Percentiles rank a stretch among this genome's conserved stretches.
Conservation (phyloP, 2,113 vertebrate genomes). For the Daboia siamensis region DNA sequence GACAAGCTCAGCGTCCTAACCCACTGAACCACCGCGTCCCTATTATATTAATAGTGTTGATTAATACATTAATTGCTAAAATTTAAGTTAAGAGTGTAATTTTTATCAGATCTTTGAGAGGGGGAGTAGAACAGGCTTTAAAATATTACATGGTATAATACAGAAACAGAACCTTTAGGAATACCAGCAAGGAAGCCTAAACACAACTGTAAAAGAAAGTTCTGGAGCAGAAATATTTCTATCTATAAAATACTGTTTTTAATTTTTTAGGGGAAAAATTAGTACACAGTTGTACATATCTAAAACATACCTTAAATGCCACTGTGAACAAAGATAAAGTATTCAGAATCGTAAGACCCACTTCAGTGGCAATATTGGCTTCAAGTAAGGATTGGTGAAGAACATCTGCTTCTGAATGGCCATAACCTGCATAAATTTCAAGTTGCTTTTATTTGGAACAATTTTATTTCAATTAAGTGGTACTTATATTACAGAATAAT, state of each 20-base stretch:
- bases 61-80: background rate
- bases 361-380: slow-evolving; percentile 95
- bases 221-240: background rate
- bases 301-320: slow-evolving; percentile 88
- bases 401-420: slow-evolving; percentile 93
- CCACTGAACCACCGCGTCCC: too few species aligned
- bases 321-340: slow-evolving; percentile 92
- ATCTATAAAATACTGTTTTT: background rate
- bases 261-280: background rate
- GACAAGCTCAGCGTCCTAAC: too few species aligned
- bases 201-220: background rate
- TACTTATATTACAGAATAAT: background rate
- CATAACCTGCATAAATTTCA: slow-evolving; percentile 80
- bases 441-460: slow-evolving; percentile 4
- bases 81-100: background rate
- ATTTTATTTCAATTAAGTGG: background rate
- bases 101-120: background rate
- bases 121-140: background rate
- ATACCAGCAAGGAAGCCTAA: background rate
- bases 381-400: slow-evolving; percentile 93
- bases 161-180: background rate
- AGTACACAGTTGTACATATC: background rate
- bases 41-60: background rate
- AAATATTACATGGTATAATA: background rate
- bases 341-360: slow-evolving; percentile 94